phyloP scores from a whole-genome alignment of 1,140 invertebrate genomes.

The Stratiolaelaps scimitus region DNA sequence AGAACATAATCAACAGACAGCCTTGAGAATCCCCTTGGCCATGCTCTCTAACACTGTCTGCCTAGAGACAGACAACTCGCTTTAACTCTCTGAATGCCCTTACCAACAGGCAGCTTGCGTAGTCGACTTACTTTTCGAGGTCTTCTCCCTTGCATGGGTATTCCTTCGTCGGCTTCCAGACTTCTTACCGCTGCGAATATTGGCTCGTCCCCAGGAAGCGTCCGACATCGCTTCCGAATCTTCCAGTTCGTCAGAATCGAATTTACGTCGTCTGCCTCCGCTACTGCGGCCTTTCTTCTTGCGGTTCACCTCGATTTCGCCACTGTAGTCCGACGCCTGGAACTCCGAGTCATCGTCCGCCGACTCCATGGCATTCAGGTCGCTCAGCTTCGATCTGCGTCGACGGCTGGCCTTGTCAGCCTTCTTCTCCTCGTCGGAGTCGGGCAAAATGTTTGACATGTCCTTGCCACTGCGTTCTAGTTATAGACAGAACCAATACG shows the following conservation, averaged over 20 bases:
- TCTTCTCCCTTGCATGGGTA: background rate
- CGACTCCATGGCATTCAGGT: conserved; percentile 11
- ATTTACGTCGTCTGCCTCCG: background rate
- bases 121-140: conserved; percentile 1
- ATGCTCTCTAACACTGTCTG: too few species aligned
- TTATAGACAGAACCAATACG: background rate
- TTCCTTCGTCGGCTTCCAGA: background rate
- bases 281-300: conserved; percentile 7
- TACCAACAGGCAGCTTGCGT: too few species aligned
- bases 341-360: conserved; percentile 25
- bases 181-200: background rate
- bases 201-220: conserved; percentile 21
- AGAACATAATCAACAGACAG: too few species aligned
- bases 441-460: conserved; percentile 24
- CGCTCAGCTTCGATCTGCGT: conserved; percentile 26
- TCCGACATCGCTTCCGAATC: conserved; percentile 16
- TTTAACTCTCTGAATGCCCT: too few species aligned
- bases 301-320: conserved; percentile 14
- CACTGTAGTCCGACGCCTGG: conserved; percentile 16
- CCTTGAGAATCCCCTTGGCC: too few species aligned
- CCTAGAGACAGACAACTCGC: too few species aligned
- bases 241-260: conserved; percentile 6
- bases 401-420: conserved; percentile 3
- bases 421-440: conserved; percentile 1
- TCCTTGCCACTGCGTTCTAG: conserved; percentile 19